phyloP scores from a whole-genome alignment of 2,888 invertebrate genomes.

The Caenorhabditis angaria region DNA sequence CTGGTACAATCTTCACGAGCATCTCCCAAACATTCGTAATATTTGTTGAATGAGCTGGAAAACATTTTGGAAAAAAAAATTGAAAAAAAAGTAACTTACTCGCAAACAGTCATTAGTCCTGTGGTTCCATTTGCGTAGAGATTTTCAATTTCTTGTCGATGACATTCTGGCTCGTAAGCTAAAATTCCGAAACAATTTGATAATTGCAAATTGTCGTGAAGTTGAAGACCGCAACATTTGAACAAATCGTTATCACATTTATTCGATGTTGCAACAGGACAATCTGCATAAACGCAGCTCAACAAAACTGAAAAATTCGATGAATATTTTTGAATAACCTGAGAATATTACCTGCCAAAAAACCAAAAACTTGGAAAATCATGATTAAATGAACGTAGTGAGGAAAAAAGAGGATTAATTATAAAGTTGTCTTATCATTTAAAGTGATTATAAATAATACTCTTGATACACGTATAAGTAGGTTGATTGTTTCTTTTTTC shows the following conservation, averaged over 20 bases:
- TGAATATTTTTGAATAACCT: not conserved
- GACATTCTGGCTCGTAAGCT: slow-evolving; percentile 46
- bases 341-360: slow-evolving; percentile 15
- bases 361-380: not conserved
- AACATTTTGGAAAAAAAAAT: not conserved
- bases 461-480: not conserved
- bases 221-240: slow-evolving; percentile 39
- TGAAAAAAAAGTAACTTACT: slow-evolving; percentile 19
- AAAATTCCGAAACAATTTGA: slow-evolving; percentile 34
- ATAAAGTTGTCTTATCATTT: slow-evolving; percentile 37
- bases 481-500: not conserved
- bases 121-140: slow-evolving; percentile 42
- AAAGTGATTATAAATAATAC: slow-evolving; percentile 34
- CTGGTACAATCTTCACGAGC: slow-evolving; percentile 39
- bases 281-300: not conserved
- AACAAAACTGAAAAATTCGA: slow-evolving; percentile 6
- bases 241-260: slow-evolving; percentile 25
- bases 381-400: slow-evolving; percentile 19
- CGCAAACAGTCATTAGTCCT: slow-evolving; percentile 43
- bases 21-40: slow-evolving; percentile 42
- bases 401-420: slow-evolving; percentile 20
- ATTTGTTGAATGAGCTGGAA: slow-evolving; percentile 42
- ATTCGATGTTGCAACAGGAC: slow-evolving; percentile 15
- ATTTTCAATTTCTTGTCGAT: slow-evolving; percentile 44
- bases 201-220: slow-evolving; percentile 30